Evolutionary conservation across 2,888 invertebrate genomes (phyloP).

Genomic region (Phoronis australis): DNA sequence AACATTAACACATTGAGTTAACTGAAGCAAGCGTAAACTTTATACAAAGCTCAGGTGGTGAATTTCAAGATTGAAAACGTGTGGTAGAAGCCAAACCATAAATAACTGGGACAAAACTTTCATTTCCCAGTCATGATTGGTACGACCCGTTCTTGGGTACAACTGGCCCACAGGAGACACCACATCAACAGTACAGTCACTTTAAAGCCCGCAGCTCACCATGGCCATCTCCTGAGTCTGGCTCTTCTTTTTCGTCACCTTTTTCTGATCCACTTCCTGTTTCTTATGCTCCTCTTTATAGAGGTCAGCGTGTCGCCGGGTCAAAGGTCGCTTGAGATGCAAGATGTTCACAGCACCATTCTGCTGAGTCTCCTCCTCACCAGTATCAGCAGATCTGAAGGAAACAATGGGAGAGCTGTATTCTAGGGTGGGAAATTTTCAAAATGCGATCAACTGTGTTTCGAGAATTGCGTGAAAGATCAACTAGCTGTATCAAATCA

Average conservation of each 20-base stretch:
- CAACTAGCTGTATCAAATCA: too few relatives aligned
- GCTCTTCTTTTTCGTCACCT: not conserved
- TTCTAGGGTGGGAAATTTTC: not conserved
- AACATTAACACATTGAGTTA: too few relatives aligned
- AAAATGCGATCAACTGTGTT: not conserved
- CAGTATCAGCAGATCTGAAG: not conserved
- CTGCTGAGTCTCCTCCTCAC: constrained; percentile 13
- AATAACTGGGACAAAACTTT: too few relatives aligned
- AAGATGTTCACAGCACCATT: constrained; percentile 26
- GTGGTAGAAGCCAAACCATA: too few relatives aligned
- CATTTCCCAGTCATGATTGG: too few relatives aligned
- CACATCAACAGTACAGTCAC: not conserved
- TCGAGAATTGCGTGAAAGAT: too few relatives aligned
- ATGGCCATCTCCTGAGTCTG: constrained; percentile 21
- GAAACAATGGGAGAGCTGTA: not conserved
- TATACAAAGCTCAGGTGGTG: too few relatives aligned
- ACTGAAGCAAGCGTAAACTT: too few relatives aligned
- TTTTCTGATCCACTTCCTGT: constrained; percentile 3
- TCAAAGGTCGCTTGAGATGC: constrained; percentile 18
- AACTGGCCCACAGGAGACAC: not conserved
- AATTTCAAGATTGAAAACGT: too few relatives aligned
- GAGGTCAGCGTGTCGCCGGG: constrained; percentile 41
- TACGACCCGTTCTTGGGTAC: too few relatives aligned
- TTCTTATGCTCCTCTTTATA: constrained; percentile 26
- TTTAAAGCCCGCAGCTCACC: constrained; percentile 16